Percentiles rank a stretch among this genome's conserved stretches.
These are phyloP conservation scores for Drosophila quadrilineata DNA, from an alignment of 1,140 invertebrate species.

Conservation along the genomic window DNA sequence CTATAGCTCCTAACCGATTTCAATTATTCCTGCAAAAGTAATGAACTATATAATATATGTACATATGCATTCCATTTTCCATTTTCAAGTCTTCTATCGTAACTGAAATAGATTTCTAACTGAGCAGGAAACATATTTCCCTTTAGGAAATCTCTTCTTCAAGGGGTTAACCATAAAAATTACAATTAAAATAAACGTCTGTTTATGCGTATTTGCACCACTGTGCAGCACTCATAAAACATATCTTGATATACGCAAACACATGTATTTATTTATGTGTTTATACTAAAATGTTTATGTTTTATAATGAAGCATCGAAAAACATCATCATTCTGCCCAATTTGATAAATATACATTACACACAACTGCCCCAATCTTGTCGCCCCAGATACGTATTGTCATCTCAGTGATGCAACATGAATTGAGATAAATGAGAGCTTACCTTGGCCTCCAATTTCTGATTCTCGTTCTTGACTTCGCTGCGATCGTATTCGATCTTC, in stretches of 20 bases:
- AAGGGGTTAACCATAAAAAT: too few species aligned
- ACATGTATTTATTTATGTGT: too few species aligned
- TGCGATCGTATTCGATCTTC: constrained; percentile 92
- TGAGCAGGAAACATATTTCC: too few species aligned
- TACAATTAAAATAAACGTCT: too few species aligned
- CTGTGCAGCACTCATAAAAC: constrained; percentile 1
- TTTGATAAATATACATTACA: constrained; percentile 4
- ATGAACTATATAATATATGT: too few species aligned
- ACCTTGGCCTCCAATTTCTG: constrained; percentile 95
- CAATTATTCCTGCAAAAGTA: too few species aligned
- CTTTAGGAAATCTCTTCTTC: too few species aligned
- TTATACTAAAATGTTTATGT: constrained; percentile 6
- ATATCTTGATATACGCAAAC: not conserved
- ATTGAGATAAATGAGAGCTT: constrained; percentile 75
- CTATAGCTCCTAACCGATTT: too few species aligned
- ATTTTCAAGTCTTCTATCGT: too few species aligned
- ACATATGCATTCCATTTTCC: too few species aligned
- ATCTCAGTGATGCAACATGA: constrained; percentile 38
- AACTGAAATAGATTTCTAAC: too few species aligned
- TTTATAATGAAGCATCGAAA: not conserved
- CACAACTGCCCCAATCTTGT: constrained; percentile 26
- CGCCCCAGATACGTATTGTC: constrained; percentile 57
- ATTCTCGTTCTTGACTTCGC: constrained; percentile 92
- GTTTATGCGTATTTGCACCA: not conserved
- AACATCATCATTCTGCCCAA: constrained; percentile 18